A percentile compares a stretch with the other conserved stretches of the same genome.
These are phyloP conservation scores for Popillia japonica DNA, from an alignment of 1,140 invertebrate species.

Conservation along the genomic window DNA sequence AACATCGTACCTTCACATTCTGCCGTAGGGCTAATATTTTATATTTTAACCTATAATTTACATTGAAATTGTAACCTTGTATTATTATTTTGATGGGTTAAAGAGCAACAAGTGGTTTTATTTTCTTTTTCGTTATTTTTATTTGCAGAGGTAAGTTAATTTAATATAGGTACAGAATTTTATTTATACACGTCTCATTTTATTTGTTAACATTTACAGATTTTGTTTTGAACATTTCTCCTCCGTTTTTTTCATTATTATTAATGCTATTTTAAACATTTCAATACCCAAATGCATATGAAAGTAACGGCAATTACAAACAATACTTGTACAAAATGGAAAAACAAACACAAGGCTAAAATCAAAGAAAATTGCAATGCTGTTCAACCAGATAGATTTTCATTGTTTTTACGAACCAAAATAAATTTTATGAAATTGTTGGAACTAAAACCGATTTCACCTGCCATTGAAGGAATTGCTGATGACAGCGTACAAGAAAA, in stretches of 20 bases:
- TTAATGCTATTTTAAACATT: neutral
- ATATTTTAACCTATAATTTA: slow-evolving; percentile 27
- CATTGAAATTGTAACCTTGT: neutral
- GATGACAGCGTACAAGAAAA: neutral
- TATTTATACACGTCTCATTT: neutral
- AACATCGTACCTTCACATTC: neutral
- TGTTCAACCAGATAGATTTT: neutral
- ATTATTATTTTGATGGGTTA: slow-evolving; percentile 29
- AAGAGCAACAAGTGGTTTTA: slow-evolving; percentile 32
- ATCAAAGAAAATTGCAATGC: neutral
- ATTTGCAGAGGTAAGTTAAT: neutral
- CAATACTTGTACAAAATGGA: neutral
- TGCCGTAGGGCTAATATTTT: neutral
- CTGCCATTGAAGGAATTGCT: neutral
- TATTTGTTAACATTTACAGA: slow-evolving; percentile 7
- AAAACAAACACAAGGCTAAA: neutral
- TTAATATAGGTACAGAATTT: neutral
- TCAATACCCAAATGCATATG: neutral
- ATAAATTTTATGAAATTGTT: slow-evolving; percentile 20
- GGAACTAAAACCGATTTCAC: neutral
- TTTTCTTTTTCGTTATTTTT: slow-evolving; percentile 19
- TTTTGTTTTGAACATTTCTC: slow-evolving; percentile 16
- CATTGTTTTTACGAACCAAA: slow-evolving; percentile 13
- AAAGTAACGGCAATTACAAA: neutral
- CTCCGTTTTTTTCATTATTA: neutral